phyloP scores from a whole-genome alignment of 2,113 vertebrate genomes.

The Oncorhynchus mykiss region DNA sequence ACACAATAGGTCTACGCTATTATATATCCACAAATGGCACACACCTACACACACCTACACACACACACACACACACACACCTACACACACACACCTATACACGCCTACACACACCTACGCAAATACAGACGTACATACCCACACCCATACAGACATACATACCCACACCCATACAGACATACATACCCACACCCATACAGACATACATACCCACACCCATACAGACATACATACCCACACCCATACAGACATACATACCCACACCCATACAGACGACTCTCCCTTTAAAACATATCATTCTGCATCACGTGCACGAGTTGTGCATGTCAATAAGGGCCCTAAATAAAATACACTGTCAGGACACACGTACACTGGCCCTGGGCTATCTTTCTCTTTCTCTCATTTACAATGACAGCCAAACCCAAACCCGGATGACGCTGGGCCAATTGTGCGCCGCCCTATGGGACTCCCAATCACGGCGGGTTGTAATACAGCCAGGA shows the following conservation, averaged over 20 bases:
- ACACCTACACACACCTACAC: neutral
- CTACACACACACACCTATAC: too few species aligned
- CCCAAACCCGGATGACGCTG: too few species aligned
- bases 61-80: neutral
- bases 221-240: neutral
- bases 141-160: too few species aligned
- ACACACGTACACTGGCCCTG: conserved; percentile 52
- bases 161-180: too few species aligned
- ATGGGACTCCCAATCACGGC: too few species aligned
- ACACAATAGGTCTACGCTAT: conserved; percentile 72
- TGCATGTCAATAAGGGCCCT: conserved; percentile 61
- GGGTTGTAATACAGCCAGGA: too few species aligned
- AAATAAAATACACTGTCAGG: conserved; percentile 69
- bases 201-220: too few species aligned
- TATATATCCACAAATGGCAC: conserved; percentile 38
- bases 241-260: too few species aligned
- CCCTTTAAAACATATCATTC: neutral
- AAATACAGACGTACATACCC: neutral
- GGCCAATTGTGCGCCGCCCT: too few species aligned
- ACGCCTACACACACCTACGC: neutral
- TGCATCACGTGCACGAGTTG: conserved; percentile 59
- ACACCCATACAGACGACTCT: neutral
- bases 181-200: too few species aligned
- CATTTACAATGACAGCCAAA: too few species aligned
- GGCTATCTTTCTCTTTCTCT: neutral